Evolutionary conservation across 2,113 vertebrate genomes (phyloP), one percentile per base, ranked within the genome.

Genomic region (Scopus umbretta): DNA sequence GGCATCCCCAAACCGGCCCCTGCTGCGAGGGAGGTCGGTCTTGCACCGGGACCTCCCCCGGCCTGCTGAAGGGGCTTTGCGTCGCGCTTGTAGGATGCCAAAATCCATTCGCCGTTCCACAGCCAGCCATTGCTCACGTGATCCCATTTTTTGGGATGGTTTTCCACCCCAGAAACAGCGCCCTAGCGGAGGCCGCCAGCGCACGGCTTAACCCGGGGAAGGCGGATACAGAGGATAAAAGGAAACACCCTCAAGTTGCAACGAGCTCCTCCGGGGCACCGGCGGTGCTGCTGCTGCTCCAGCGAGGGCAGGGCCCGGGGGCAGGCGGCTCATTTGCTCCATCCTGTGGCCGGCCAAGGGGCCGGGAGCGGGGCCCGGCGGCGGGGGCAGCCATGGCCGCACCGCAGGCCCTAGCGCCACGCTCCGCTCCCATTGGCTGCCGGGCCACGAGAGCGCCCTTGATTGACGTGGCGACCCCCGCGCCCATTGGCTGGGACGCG

Each of bases 211-310:
- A 52, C 63, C 59, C 19, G 8, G 26, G 47, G 8, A 9, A 62
- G 42, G 36, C 6, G 62, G 7, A 0, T 1, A 1, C 0, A 3
- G 1, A 5, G 45, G 10, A 4, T 4, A 20, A 9, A 16, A 8
- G 7, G 38, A 8, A 58, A 29, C 50, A 5, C 12, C 12, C 21
- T 7, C 4, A 1, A 8, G 29, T 0, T 4, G 30, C 9, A 5
- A 22, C 16, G 1, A 10, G 21, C 21, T 5, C 15, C 42, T 19
- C 47, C 7, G 8, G 27, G 34, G 16, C 43, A 4, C 23, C 1
- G 27, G 45, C 9, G n/a, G 30, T 4, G 62, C 4, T 4, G 10
- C 4, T 4, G 10, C 45, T 32, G 32, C 66, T 27, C 29, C 58
- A 2, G 15, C 38, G 16, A 5, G 32, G 5, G 5, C 63, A 30